Percentiles rank a stretch among this genome's conserved stretches.
Conservation (phyloP, 2,888 invertebrate species). For the Leucophenga maculata region DNA sequence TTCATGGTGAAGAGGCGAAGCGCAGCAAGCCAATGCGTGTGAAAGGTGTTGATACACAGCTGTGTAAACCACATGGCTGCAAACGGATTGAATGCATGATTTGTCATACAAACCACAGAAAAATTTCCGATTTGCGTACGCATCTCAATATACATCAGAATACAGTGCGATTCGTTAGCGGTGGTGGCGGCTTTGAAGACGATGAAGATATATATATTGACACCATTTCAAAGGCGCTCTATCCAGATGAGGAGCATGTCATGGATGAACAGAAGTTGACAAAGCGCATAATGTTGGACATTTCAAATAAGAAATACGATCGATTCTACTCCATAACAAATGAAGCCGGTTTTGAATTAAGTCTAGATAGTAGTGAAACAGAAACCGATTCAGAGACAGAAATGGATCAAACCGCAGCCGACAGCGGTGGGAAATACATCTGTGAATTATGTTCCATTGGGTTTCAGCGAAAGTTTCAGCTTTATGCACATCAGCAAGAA, state of each 20-base stretch:
- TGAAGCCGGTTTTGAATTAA: constrained; percentile 67
- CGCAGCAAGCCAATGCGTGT: constrained; percentile 29
- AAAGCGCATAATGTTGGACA: constrained; percentile 54
- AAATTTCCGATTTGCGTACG: constrained; percentile 61
- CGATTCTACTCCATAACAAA: constrained; percentile 69
- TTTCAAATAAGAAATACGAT: constrained; percentile 49
- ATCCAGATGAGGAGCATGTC: constrained; percentile 51
- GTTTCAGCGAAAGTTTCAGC: constrained; percentile 63
- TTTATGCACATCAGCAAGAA: constrained; percentile 64
- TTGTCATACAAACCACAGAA: constrained; percentile 65
- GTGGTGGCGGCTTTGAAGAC: not conserved
- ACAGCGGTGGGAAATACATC: constrained; percentile 40
- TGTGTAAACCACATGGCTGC: constrained; percentile 66
- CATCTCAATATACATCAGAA: constrained; percentile 63
- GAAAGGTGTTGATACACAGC: constrained; percentile 45
- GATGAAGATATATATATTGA: constrained; percentile 37
- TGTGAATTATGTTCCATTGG: constrained; percentile 60
- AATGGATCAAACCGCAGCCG: constrained; percentile 26
- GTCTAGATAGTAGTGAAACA: constrained; percentile 61
- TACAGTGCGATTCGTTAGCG: constrained; percentile 43
- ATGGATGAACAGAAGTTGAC: constrained; percentile 45
- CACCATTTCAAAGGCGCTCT: constrained; percentile 52
- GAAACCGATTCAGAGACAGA: constrained; percentile 50
- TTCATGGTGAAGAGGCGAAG: constrained; percentile 72
- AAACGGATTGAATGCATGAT: constrained; percentile 71